A percentile compares a stretch with the other conserved stretches of the same genome.
phyloP scores from a whole-genome alignment of 2,113 vertebrate species.

The Gulo gulo region DNA sequence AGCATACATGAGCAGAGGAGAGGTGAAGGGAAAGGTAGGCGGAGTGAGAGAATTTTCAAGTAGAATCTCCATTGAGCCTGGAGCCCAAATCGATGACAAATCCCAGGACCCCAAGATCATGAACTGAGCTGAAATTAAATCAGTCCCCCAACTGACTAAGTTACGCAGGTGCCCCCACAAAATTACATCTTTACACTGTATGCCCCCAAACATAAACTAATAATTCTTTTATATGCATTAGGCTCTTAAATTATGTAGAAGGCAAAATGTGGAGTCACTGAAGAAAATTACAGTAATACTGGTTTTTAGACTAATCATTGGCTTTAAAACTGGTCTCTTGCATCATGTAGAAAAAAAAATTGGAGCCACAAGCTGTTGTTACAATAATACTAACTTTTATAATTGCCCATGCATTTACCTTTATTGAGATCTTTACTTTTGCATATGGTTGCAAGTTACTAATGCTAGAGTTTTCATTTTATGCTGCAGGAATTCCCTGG shows the following conservation, averaged over 20 bases:
- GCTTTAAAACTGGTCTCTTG: not conserved
- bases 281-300: not conserved
- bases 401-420: not conserved
- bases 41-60: not conserved
- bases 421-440: not conserved
- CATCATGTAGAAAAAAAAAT: not conserved
- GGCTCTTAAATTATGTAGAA: not conserved
- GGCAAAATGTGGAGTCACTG: not conserved
- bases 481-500: too few species aligned
- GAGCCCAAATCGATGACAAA: not conserved
- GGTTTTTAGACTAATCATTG: not conserved
- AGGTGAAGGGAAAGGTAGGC: not conserved
- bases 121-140: not conserved
- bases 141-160: not conserved
- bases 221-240: not conserved
- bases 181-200: not conserved
- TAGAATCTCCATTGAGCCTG: not conserved
- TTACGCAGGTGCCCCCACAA: not conserved
- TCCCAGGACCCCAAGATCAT: not conserved
- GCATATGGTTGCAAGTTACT: not conserved
- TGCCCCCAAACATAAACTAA: not conserved
- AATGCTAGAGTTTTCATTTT: not conserved
- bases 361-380: not conserved
- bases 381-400: not conserved
- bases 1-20: not conserved